A percentile compares a stretch with the other conserved stretches of the same genome.
Conservation (phyloP, 2,113 vertebrate genomes). For the Oceanodroma tethys region DNA sequence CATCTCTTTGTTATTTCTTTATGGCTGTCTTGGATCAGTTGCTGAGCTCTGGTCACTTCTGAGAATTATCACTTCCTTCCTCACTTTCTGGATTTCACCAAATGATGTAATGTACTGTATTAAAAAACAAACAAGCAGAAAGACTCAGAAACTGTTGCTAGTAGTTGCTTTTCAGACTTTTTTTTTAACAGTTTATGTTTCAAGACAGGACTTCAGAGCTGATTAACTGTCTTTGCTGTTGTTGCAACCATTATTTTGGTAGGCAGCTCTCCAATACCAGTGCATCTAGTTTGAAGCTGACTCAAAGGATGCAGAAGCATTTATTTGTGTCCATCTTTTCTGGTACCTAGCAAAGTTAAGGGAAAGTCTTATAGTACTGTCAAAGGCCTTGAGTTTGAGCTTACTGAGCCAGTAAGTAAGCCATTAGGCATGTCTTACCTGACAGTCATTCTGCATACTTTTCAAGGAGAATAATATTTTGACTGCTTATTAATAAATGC, state of each 20-base stretch:
- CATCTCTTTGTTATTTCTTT: background rate
- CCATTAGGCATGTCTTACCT: background rate
- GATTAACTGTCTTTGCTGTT: background rate
- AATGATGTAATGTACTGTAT: background rate
- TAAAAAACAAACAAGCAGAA: background rate
- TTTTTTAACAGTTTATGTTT: background rate
- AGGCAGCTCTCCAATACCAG: background rate
- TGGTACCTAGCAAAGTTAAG: background rate
- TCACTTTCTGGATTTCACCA: background rate
- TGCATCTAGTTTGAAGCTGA: background rate
- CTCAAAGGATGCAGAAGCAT: background rate
- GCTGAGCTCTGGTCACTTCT: background rate
- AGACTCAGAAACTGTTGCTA: background rate
- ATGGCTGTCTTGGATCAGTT: background rate
- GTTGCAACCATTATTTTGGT: background rate
- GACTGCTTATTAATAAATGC: background rate
- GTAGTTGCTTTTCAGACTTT: background rate
- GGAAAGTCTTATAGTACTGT: background rate
- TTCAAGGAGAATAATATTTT: background rate
- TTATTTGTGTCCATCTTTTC: background rate
- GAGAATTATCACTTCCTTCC: background rate
- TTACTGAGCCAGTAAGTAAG: background rate
- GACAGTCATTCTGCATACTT: background rate
- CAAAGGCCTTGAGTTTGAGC: background rate
- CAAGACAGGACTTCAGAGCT: background rate